These are phyloP conservation scores for Corythornis vintsioides DNA, from an alignment of 2,113 vertebrate species.

Conservation along the genomic window DNA sequence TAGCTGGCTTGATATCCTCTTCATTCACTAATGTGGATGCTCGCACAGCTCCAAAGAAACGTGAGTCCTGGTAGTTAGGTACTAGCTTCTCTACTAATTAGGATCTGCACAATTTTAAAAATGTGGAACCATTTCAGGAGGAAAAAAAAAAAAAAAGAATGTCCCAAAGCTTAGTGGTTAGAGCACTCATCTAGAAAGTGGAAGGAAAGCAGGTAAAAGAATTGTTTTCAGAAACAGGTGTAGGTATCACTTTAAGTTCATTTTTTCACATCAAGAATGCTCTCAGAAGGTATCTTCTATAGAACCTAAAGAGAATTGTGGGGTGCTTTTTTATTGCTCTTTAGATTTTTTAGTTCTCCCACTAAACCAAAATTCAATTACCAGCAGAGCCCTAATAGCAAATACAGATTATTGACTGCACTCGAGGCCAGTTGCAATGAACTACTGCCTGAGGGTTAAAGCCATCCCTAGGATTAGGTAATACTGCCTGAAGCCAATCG, in stretches of 20 bases:
- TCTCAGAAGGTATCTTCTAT: not conserved
- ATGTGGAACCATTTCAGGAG: not conserved
- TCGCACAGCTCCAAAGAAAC: conserved; percentile 12
- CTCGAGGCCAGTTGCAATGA: conserved; percentile 46
- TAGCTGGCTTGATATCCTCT: conserved; percentile 41
- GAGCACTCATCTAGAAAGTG: not conserved
- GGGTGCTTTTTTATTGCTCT: not conserved
- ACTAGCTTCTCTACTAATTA: conserved; percentile 41
- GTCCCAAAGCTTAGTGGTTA: not conserved
- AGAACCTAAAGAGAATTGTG: not conserved
- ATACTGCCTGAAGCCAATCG: conserved; percentile 21
- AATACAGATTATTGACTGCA: conserved; percentile 51
- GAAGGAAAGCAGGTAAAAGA: not conserved
- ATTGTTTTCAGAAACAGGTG: not conserved
- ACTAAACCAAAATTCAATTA: conserved; percentile 55
- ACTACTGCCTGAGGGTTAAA: conserved; percentile 46
- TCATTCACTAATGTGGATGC: conserved; percentile 27
- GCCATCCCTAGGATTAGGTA: conserved; percentile 30
- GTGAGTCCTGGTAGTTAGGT: not conserved
- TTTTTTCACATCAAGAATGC: not conserved
- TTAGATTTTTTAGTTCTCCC: not conserved
- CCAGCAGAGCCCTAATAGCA: conserved; percentile 21
- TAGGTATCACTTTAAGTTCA: not conserved
- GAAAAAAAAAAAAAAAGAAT: not conserved
- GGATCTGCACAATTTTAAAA: not conserved